Conservation (phyloP, 2,888 invertebrate species). For the Trypoxylon attenuatum region DNA sequence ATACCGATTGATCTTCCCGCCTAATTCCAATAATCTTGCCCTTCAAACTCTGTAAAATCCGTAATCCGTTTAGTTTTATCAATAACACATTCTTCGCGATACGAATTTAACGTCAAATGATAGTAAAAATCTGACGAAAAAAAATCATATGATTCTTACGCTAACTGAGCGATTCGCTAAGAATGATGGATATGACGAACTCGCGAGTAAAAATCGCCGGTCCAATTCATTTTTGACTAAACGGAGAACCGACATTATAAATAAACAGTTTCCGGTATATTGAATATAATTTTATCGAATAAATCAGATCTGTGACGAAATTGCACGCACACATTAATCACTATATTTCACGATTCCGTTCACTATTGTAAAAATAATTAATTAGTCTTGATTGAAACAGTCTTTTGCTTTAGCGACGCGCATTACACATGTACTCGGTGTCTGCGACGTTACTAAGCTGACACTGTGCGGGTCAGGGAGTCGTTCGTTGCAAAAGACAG, state of each 20-base stretch:
- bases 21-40: constrained; percentile 89
- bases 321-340: no score
- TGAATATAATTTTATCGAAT: no score
- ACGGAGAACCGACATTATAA: constrained; percentile 56
- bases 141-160: constrained; percentile 48
- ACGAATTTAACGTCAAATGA: no score
- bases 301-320: no score
- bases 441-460: constrained; percentile 20
- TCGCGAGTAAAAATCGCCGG: constrained; percentile 21
- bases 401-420: no score
- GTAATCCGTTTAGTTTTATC: no score
- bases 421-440: no score
- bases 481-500: constrained; percentile 41
- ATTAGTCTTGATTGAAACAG: no score
- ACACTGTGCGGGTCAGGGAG: constrained; percentile 39
- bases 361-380: no score
- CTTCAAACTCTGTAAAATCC: constrained; percentile 72
- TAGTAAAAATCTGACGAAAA: not conserved
- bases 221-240: constrained; percentile 39
- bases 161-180: constrained; percentile 36
- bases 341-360: no score
- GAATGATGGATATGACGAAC: not conserved
- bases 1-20: constrained; percentile 95
- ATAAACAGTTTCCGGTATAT: no score
- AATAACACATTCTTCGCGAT: no score